Base-by-base conservation (phyloP, 2,113 vertebrate genomes). In the Neolamprologus kungweensis region DNA sequence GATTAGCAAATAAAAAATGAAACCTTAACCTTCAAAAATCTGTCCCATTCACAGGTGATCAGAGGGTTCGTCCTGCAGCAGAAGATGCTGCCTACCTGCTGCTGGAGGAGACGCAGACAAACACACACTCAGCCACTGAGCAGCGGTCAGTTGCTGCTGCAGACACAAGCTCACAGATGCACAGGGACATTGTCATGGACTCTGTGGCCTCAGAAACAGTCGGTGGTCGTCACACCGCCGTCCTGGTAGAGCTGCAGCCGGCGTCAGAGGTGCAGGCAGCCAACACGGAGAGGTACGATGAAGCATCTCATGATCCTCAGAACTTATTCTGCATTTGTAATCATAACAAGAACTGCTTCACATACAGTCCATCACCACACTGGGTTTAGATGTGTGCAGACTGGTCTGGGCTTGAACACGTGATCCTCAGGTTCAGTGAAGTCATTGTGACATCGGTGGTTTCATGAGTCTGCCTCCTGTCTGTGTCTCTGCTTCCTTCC, bases 221-320 rank as follows among this genome's bases (percentile, higher is more conserved):
- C 13, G 2, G 28, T 10, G 42, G 45, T 9, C 10, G 6, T 85
- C 87, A 47, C 83, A 5, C 87, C 4, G 50, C 51, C 9, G 80
- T 93, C 33, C 1, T 81, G 37, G 89, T 94, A 1, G 85, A 92
- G 58, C 79, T 91, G 89, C 95, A 96, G 37, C 95, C 95, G 92
- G 95, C 95, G 88, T 94, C 96, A 85, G 93, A 96, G 9, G 95
- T 96, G 83, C 96, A 93, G 85, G 94, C 93, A 55, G 95, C 96
- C 75, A 95, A 93, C 91, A 93, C 95, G 17, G 97, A 97, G 95
- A 98, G 97, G 97, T 98, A 91, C 11, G 73, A 80, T 19, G 12
- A 40, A 60, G 60, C 21, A 17, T 19, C 9, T 47, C 9, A 0
- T 13, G 26, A 0, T 78, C 45, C 28, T 31, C 42, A 78, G 73